Base-by-base conservation (phyloP, 2,797 vertebrate species). In the Cyclura pinguis region DNA sequence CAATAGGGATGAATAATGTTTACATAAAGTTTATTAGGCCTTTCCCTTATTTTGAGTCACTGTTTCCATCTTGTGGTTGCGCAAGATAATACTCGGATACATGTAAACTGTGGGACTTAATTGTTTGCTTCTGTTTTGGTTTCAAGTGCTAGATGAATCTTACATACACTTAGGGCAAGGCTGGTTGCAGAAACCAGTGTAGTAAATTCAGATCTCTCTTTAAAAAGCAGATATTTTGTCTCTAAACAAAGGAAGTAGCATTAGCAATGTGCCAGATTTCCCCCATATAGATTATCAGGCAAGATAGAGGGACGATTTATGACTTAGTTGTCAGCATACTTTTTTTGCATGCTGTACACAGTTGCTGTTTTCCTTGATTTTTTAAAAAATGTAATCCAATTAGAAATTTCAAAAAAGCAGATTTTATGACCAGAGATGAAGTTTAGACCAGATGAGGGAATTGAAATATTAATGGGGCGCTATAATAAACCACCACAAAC, bases 11-110 rank as follows among this genome's bases (percentile, higher is more conserved):
- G 50, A 59, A 83, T n/a, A 27, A 14, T 92, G 84, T 0, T 0
- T 27, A 9, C 1, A 90, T 0, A 9, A 52, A 7, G 18, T 7
- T 86, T 42, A 55, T 32, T 69, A 2, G 0, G 59, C 69, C 90
- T 92, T 72, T 38, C 20, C 77, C 52, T 87, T 88, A 0, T 95
- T 95, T 80, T 0, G 50, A 80, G 93, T 88, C 91, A 62, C 86
- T 96, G 94, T 93, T 95, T 94, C 96, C 96, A 94, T 64, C 96
- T 96, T 91, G 92, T 95, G 96, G 95, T 52, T 14, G 0, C 87
- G 90, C n/a, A 64, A 24, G 52, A 64, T 84, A 89, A 73, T 73
- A n/a, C 42, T 64, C 55, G 55, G 24, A 78, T 42, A n/a, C 50
- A 7, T 55, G 59, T 13, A 38, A 84, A 42, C 7, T 29, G 84